These are phyloP conservation scores for Homarus americanus DNA, from an alignment of 1,140 invertebrate species.

Conservation along the genomic window DNA sequence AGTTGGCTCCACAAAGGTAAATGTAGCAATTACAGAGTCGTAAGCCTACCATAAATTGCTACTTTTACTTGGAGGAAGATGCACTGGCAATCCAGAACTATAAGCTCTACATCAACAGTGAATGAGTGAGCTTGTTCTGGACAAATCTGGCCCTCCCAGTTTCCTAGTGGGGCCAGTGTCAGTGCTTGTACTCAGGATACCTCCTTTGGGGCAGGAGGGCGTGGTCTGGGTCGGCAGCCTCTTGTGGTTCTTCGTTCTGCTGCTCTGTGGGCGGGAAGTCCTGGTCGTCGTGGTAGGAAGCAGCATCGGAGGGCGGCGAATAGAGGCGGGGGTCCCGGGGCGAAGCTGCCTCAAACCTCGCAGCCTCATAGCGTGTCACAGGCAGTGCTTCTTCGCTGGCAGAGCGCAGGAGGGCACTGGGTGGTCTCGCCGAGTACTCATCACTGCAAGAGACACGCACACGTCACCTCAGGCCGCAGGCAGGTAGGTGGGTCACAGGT, in stretches of 20 bases:
- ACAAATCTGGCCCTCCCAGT: conserved; percentile 5
- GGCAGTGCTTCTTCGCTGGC: conserved; percentile 91
- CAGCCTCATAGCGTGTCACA: conserved; percentile 78
- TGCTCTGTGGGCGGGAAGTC: conserved; percentile 74
- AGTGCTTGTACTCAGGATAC: conserved; percentile 73
- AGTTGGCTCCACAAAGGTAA: not conserved
- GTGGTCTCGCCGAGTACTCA: conserved; percentile 70
- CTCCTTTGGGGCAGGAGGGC: conserved; percentile 47
- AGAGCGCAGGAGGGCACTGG: conserved; percentile 83
- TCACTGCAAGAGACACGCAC: conserved; percentile 74
- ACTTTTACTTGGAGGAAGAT: conserved; percentile 37
- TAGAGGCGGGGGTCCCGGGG: conserved; percentile 62
- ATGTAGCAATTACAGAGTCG: conserved; percentile 30
- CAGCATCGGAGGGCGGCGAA: conserved; percentile 63
- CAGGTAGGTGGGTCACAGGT: conserved; percentile 55
- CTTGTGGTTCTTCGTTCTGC: conserved; percentile 36
- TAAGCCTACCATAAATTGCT: not conserved
- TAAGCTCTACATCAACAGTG: not conserved
- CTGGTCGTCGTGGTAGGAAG: conserved; percentile 66
- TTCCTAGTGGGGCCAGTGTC: conserved; percentile 68
- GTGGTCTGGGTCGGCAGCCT: conserved; percentile 51
- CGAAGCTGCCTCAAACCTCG: conserved; percentile 66
- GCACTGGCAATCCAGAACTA: conserved; percentile 18
- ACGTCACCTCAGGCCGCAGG: conserved; percentile 69
- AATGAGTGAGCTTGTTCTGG: conserved; percentile 1